Conservation (phyloP, 2,797 vertebrate species). For the Lutjanus campechanus region DNA sequence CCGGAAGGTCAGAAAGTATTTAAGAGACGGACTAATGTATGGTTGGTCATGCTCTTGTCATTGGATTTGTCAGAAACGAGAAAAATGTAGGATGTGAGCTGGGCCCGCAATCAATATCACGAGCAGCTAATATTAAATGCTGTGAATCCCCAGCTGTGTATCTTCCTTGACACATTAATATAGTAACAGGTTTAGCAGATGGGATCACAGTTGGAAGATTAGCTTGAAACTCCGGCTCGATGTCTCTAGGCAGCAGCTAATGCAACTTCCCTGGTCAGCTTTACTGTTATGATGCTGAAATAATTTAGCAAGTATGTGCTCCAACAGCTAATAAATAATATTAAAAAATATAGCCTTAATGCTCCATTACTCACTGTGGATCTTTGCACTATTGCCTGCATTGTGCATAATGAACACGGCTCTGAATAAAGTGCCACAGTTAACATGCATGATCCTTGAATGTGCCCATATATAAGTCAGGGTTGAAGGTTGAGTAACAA, state of each 20-base stretch:
- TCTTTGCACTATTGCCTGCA: not conserved
- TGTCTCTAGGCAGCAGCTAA: not conserved
- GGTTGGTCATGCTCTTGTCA: not conserved
- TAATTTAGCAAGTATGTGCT: not conserved
- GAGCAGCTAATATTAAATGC: not conserved
- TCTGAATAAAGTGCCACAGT: not conserved
- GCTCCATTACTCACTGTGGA: not conserved
- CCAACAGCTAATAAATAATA: not conserved
- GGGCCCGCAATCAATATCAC: not conserved
- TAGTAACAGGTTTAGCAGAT: constrained; percentile 9
- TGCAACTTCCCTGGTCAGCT: not conserved
- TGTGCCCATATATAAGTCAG: not conserved
- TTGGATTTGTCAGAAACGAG: not conserved
- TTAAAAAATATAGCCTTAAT: not conserved
- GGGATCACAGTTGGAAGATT: constrained; percentile 9
- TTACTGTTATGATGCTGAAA: not conserved
- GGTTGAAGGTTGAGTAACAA: not conserved
- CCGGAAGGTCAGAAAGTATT: not conserved
- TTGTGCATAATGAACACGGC: not conserved
- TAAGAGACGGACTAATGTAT: not conserved
- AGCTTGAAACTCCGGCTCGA: not conserved
- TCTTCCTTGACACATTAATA: constrained; percentile 25
- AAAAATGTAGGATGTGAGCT: not conserved
- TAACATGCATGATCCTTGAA: not conserved
- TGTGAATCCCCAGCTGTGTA: not conserved